These are phyloP conservation scores for Acipenser oxyrinchus DNA, from an alignment of 2,797 vertebrate genomes.

Conservation along the genomic window DNA sequence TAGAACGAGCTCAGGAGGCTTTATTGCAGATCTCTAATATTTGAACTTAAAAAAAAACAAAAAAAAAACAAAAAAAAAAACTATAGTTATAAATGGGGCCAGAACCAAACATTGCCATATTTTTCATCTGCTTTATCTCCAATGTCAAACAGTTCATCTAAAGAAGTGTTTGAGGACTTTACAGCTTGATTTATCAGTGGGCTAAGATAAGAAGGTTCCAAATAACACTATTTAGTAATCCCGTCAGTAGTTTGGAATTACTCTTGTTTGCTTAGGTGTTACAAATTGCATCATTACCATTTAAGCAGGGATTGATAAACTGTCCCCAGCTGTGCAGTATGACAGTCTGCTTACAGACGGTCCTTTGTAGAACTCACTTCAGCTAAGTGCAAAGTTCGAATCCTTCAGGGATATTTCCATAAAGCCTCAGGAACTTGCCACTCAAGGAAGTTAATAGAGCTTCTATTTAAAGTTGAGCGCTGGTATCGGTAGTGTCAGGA, in stretches of 20 bases:
- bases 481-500: too few species aligned
- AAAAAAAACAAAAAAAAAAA: conserved; percentile 28
- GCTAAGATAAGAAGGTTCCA: conserved; percentile 53
- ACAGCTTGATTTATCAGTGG: conserved; percentile 54
- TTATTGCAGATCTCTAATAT: conserved; percentile 28
- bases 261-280: conserved; percentile 26
- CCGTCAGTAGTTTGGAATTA: conserved; percentile 33
- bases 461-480: neutral
- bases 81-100: conserved; percentile 42
- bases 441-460: neutral
- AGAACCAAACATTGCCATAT: conserved; percentile 44
- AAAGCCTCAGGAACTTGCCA: neutral
- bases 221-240: conserved; percentile 46
- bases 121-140: conserved; percentile 31
- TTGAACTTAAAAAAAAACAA: conserved; percentile 24
- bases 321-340: neutral
- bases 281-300: conserved; percentile 14
- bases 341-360: conserved; percentile 10
- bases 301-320: neutral
- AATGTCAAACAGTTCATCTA: conserved; percentile 19
- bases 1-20: conserved; percentile 14
- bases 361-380: conserved; percentile 2
- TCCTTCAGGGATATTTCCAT: conserved; percentile 7
- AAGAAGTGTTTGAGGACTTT: conserved; percentile 31
- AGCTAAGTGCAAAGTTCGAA: conserved; percentile 5